These are phyloP conservation scores for Dromius quadrimaculatus DNA, from an alignment of 2,888 invertebrate genomes.

Conservation along the genomic window DNA sequence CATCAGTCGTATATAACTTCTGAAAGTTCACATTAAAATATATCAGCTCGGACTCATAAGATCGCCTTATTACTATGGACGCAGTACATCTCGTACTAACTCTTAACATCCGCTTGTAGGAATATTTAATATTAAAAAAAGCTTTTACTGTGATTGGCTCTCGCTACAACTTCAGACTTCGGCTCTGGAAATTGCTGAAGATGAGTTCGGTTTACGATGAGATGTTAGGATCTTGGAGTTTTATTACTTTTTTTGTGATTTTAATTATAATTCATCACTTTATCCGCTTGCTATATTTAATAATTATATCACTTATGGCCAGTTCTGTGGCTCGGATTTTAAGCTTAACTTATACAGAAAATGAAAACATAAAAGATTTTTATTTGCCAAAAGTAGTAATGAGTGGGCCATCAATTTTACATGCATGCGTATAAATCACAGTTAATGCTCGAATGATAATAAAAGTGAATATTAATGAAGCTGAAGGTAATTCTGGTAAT, in stretches of 20 bases:
- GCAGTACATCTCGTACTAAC: conserved; percentile 40
- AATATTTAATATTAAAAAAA: conserved; percentile 52
- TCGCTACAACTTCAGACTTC: not conserved
- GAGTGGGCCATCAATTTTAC: too few relatives aligned
- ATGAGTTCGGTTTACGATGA: conserved; percentile 23
- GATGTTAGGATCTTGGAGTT: not conserved
- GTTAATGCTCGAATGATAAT: too few relatives aligned
- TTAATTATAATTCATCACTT: not conserved
- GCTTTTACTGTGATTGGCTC: conserved; percentile 51
- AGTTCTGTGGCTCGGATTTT: too few relatives aligned
- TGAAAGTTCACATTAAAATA: conserved; percentile 49
- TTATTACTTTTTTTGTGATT: conserved; percentile 15
- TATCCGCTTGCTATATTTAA: not conserved
- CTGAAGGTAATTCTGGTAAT: too few relatives aligned
- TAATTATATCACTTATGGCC: too few relatives aligned
- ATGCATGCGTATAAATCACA: too few relatives aligned
- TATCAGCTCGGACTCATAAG: conserved; percentile 43
- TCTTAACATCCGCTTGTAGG: conserved; percentile 16
- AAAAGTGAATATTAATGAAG: too few relatives aligned
- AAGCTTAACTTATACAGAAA: too few relatives aligned
- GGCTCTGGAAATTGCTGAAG: not conserved
- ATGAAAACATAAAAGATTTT: too few relatives aligned
- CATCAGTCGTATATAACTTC: conserved; percentile 49
- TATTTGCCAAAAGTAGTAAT: too few relatives aligned
- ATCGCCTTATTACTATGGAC: conserved; percentile 42